Conservation (phyloP, 2,888 invertebrate species). For the Drosophila macrospina region DNA sequence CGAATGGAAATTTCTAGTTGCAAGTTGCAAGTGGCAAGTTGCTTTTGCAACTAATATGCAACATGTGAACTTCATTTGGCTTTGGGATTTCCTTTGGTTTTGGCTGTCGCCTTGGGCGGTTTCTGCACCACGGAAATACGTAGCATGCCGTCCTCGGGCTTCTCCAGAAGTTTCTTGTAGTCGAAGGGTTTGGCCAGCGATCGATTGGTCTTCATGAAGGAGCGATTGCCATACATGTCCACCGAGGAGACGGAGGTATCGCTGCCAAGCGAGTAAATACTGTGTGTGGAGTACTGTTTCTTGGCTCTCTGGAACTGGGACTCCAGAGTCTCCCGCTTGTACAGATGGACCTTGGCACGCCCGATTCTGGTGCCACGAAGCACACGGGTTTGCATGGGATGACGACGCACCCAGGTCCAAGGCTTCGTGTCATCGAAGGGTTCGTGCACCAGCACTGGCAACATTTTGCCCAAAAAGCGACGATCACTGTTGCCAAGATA, state of each 20-base stretch:
- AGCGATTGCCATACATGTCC: slow-evolving; percentile 8
- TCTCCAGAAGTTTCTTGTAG: slow-evolving; percentile 8
- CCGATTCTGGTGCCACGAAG: slow-evolving; percentile 18
- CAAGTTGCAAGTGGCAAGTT: slow-evolving; percentile 3
- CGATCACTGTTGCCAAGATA: neutral
- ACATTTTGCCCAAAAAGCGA: slow-evolving; percentile 12
- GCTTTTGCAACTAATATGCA: neutral
- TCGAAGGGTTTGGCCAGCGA: slow-evolving; percentile 7
- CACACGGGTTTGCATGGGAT: slow-evolving; percentile 30
- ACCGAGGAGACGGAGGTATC: neutral
- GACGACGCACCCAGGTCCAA: slow-evolving; percentile 51
- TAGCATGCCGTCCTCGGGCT: neutral
- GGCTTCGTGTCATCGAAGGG: slow-evolving; percentile 43
- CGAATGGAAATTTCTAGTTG: slow-evolving; percentile 4
- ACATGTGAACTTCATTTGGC: slow-evolving; percentile 6
- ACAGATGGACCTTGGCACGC: slow-evolving; percentile 16
- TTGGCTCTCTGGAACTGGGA: neutral
- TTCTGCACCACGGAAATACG: neutral
- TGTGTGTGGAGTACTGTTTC: neutral
- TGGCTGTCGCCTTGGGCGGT: neutral
- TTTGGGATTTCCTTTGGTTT: slow-evolving; percentile 8
- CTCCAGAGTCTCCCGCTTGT: slow-evolving; percentile 1
- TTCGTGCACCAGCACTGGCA: slow-evolving; percentile 43
- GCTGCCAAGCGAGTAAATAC: neutral
- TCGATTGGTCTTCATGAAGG: neutral